Evolutionary conservation across 2,113 vertebrate genomes (phyloP).

Genomic region (Thermophis baileyi): DNA sequence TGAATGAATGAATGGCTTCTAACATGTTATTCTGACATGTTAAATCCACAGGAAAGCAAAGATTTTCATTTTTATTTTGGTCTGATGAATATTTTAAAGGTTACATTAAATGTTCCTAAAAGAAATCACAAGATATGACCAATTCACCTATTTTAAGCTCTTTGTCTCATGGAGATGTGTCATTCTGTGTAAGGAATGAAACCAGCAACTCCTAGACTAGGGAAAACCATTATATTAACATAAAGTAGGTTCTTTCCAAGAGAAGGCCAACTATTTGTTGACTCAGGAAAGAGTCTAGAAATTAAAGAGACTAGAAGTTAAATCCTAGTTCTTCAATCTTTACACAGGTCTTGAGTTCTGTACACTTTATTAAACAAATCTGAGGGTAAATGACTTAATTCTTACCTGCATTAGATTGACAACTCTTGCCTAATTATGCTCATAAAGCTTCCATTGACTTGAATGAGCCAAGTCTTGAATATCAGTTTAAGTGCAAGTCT

Average conservation of each 20-base stretch:
- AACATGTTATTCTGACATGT: not conserved
- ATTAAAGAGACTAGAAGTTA: not conserved
- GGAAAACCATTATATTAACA: not conserved
- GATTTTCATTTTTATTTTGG: not conserved
- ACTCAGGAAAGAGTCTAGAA: not conserved
- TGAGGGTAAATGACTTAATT: not conserved
- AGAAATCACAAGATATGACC: not conserved
- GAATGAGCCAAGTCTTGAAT: not conserved
- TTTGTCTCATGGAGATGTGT: not conserved
- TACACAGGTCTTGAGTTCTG: not conserved
- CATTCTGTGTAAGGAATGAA: not conserved
- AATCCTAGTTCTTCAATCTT: not conserved
- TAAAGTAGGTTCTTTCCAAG: not conserved
- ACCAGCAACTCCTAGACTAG: not conserved
- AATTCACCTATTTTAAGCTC: not conserved
- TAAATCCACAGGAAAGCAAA: not conserved
- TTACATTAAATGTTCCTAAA: not conserved
- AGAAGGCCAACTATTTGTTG: not conserved
- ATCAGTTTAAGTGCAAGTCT: not conserved
- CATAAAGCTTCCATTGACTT: not conserved
- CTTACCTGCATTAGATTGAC: not conserved
- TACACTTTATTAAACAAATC: not conserved
- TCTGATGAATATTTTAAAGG: not conserved
- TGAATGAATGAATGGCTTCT: not conserved
- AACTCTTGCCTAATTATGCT: not conserved